Conservation (phyloP, 2,888 invertebrate genomes). For the Tetanocera ferruginea region DNA sequence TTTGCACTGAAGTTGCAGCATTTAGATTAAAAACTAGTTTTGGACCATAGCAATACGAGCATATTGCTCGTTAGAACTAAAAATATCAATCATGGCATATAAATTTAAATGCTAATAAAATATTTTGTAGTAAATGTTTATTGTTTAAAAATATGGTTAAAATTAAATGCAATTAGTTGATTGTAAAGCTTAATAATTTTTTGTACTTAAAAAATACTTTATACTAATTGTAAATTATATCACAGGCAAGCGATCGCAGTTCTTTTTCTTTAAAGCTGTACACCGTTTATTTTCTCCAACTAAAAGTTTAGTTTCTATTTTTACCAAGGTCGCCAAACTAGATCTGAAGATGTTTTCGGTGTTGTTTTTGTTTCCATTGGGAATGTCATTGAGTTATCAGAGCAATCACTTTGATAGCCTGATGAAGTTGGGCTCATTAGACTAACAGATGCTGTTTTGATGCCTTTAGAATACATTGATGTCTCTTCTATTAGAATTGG, state of each 20-base stretch:
- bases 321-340: conserved; percentile 62
- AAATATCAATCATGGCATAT: too few species aligned
- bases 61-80: too few species aligned
- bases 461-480: conserved; percentile 15
- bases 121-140: background rate
- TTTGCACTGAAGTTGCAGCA: too few species aligned
- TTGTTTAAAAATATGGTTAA: background rate
- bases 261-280: conserved; percentile 30
- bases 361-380: background rate
- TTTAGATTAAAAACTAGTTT: too few species aligned
- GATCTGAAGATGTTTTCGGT: conserved; percentile 11
- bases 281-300: background rate
- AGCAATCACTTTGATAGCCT: conserved; percentile 66
- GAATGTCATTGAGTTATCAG: conserved; percentile 35
- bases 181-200: background rate
- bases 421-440: conserved; percentile 67
- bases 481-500: background rate
- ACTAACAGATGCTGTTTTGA: conserved; percentile 37
- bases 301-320: background rate
- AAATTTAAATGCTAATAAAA: background rate
- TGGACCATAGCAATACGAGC: too few species aligned
- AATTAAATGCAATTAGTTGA: background rate
- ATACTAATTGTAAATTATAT: conserved; percentile 13
- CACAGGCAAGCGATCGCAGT: conserved; percentile 25
- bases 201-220: background rate